Conservation (phyloP, 2,113 vertebrate species). For the Hipposideros armiger region DNA sequence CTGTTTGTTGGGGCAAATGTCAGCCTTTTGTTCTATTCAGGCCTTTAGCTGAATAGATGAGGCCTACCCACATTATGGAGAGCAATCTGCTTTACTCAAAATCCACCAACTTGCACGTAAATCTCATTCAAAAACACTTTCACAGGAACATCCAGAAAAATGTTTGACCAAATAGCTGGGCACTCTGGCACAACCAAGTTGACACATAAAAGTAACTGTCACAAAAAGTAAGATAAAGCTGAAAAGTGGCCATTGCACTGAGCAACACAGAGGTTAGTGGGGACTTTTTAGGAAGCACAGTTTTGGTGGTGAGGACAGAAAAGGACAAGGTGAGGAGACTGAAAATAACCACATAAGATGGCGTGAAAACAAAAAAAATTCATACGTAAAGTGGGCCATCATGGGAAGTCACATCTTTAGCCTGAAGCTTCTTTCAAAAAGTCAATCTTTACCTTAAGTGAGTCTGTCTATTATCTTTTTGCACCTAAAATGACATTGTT, state of each 20-base stretch:
- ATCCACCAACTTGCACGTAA: neutral
- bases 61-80: no score
- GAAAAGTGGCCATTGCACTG: neutral
- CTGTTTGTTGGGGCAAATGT: neutral
- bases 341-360: no score
- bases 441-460: no score
- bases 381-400: no score
- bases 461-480: no score
- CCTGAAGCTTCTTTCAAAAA: no score
- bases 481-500: no score
- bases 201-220: neutral
- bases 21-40: neutral
- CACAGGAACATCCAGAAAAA: neutral
- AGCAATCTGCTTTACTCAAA: neutral
- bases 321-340: no score
- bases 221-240: neutral
- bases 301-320: neutral
- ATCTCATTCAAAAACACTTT: neutral
- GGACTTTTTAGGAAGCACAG: neutral
- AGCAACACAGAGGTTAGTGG: neutral
- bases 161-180: neutral
- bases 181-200: neutral
- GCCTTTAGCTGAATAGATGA: no score
- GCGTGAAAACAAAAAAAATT: no score
- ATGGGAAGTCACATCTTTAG: no score